phyloP scores from a whole-genome alignment of 1,140 invertebrate species.

The Orchesella cincta region DNA sequence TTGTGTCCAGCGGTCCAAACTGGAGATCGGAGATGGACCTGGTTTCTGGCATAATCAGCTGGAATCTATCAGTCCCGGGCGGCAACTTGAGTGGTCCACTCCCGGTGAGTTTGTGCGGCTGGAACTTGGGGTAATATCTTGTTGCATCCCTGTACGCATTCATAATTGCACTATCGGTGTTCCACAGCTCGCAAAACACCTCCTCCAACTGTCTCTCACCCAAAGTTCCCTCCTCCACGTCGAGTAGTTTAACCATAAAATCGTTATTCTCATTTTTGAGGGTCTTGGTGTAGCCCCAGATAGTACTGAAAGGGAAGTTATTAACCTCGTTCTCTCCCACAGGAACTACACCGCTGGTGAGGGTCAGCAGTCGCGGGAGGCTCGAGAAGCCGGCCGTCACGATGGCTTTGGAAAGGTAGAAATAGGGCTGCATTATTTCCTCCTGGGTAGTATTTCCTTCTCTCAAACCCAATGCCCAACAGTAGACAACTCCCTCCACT shows the following conservation, averaged over 20 bases:
- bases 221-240: neutral
- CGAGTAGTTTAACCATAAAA: neutral
- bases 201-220: neutral
- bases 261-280: neutral
- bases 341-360: neutral
- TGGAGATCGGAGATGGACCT: neutral
- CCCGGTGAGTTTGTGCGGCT: neutral
- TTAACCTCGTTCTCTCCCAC: neutral
- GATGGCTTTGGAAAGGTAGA: neutral
- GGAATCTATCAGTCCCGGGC: neutral
- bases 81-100: neutral
- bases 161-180: neutral
- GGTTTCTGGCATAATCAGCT: neutral
- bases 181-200: neutral
- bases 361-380: neutral
- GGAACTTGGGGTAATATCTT: neutral
- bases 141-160: neutral
- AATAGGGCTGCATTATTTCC: neutral
- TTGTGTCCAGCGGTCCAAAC: neutral
- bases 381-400: neutral
- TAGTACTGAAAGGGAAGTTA: neutral
- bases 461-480: neutral
- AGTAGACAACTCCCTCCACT: neutral
- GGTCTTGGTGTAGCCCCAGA: neutral
- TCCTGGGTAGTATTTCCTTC: neutral